phyloP scores from a whole-genome alignment of 2,888 invertebrate species.

The Clitarchus hookeri region DNA sequence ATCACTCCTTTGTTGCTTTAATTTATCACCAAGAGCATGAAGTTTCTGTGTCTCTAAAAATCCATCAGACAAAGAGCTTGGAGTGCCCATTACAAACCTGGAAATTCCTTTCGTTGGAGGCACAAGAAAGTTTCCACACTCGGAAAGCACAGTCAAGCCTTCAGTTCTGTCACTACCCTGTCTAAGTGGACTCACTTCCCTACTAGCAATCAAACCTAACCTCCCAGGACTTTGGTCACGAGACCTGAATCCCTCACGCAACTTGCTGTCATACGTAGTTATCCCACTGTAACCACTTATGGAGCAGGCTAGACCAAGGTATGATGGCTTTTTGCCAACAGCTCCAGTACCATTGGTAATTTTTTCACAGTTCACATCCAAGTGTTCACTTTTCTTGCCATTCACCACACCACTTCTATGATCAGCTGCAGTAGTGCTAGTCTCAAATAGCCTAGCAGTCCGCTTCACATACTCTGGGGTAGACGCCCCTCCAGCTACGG shows the following conservation, averaged over 20 bases:
- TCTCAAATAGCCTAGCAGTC: conserved; percentile 49
- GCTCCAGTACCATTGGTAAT: conserved; percentile 17
- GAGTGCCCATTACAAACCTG: neutral
- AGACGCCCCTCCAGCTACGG: conserved; percentile 29
- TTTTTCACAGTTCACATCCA: conserved; percentile 22
- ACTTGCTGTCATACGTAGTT: conserved; percentile 83
- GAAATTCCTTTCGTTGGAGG: conserved; percentile 17
- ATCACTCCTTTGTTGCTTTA: neutral
- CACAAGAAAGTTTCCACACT: conserved; percentile 36
- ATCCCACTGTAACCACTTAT: conserved; percentile 88
- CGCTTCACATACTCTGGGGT: conserved; percentile 55
- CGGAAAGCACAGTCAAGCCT: conserved; percentile 20
- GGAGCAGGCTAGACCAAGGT: conserved; percentile 85
- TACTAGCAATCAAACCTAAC: conserved; percentile 37
- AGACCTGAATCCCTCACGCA: conserved; percentile 66
- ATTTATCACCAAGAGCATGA: neutral
- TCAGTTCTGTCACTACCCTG: conserved; percentile 32
- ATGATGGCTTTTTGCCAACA: conserved; percentile 75
- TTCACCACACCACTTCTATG: conserved; percentile 24
- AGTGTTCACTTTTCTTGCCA: conserved; percentile 20
- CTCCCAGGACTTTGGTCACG: conserved; percentile 49
- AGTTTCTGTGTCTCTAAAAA: neutral
- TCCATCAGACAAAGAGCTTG: conserved; percentile 15
- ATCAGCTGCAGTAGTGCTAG: conserved; percentile 21
- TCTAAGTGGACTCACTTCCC: conserved; percentile 44